Evolutionary conservation across 2,797 vertebrate genomes (phyloP).

Genomic region (Bovichtus diacanthus): DNA sequence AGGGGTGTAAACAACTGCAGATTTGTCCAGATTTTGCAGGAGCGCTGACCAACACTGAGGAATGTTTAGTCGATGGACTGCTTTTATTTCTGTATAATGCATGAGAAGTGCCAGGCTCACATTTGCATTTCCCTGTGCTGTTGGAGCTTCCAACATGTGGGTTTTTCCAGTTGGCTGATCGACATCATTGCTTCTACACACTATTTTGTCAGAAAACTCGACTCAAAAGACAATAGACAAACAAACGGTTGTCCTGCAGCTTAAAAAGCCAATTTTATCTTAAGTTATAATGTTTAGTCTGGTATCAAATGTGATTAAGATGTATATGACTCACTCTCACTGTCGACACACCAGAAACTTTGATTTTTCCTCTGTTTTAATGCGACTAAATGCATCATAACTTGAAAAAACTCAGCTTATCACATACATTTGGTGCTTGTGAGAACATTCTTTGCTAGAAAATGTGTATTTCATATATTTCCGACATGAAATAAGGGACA

Average conservation of each 20-base stretch:
- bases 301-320: conserved; percentile 20
- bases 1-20: conserved; percentile 23
- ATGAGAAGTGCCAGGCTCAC: neutral
- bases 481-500: neutral
- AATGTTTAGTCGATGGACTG: neutral
- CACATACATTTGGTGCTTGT: neutral
- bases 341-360: neutral
- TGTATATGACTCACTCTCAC: neutral
- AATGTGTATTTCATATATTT: neutral
- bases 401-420: neutral
- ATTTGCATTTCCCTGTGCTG: conserved; percentile 42
- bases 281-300: conserved; percentile 21
- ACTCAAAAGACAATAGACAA: conserved; percentile 42
- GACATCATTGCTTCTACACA: conserved; percentile 25
- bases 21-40: conserved; percentile 24
- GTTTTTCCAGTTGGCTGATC: conserved; percentile 43
- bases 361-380: neutral
- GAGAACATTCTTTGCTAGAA: too few relatives aligned
- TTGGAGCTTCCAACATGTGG: conserved; percentile 33
- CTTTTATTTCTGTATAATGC: neutral
- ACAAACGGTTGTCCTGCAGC: conserved; percentile 31
- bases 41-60: conserved; percentile 5
- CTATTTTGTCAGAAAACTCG: conserved; percentile 14
- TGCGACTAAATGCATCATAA: neutral
- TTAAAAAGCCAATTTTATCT: conserved; percentile 29